These are phyloP conservation scores for Muscidifurax raptorellus DNA, from an alignment of 1,140 invertebrate species.

Conservation along the genomic window DNA sequence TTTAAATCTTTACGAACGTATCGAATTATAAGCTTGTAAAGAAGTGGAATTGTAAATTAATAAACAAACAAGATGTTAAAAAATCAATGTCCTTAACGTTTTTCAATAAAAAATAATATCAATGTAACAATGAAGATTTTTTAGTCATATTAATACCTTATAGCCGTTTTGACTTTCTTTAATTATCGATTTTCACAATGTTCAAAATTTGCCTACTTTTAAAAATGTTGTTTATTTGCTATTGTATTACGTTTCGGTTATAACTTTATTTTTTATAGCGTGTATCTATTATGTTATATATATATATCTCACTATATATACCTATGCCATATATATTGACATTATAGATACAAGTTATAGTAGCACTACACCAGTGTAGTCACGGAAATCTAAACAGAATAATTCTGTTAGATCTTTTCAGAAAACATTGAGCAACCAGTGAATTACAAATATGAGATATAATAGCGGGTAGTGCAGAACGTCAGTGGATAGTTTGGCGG, in stretches of 20 bases:
- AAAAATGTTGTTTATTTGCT: too few relatives aligned
- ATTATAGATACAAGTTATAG: neutral
- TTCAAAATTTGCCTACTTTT: too few relatives aligned
- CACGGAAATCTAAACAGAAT: conserved; percentile 10
- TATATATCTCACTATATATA: too few relatives aligned
- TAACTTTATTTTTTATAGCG: too few relatives aligned
- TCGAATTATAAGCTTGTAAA: conserved; percentile 17
- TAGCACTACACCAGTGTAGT: conserved; percentile 6
- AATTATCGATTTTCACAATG: too few relatives aligned
- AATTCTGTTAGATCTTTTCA: conserved; percentile 12
- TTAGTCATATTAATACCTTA: neutral
- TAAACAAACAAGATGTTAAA: conserved; percentile 37
- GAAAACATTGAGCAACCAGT: conserved; percentile 38
- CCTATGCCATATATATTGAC: too few relatives aligned
- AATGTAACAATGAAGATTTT: conserved; percentile 3
- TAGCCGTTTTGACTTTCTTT: too few relatives aligned
- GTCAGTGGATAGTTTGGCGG: conserved; percentile 19
- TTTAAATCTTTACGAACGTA: conserved; percentile 27
- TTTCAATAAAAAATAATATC: conserved; percentile 51
- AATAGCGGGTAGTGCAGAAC: neutral
- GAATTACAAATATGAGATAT: neutral
- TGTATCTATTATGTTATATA: too few relatives aligned
- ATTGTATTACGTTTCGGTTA: too few relatives aligned
- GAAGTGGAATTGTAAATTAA: conserved; percentile 46
- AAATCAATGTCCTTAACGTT: conserved; percentile 40